These are phyloP conservation scores for Melanostoma scalare DNA, from an alignment of 2,888 invertebrate species.

Conservation along the genomic window DNA sequence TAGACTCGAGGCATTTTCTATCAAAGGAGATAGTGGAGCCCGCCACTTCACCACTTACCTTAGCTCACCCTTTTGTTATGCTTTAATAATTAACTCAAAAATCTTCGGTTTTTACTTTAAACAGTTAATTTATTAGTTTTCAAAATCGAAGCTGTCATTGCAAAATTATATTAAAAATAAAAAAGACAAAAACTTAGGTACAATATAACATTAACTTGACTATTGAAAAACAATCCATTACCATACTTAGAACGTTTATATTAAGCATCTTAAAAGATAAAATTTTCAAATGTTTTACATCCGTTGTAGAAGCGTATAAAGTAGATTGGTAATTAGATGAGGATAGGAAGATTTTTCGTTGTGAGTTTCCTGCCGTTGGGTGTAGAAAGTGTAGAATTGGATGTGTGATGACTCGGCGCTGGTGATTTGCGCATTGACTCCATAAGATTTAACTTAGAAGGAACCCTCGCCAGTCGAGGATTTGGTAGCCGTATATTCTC, in stretches of 20 bases:
- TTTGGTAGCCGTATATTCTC: constrained; percentile 74
- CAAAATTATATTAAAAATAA: constrained; percentile 50
- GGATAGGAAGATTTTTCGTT: constrained; percentile 78
- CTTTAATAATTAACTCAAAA: constrained; percentile 1
- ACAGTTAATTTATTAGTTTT: constrained; percentile 27
- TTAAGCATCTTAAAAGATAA: constrained; percentile 39
- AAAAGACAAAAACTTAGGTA: constrained; percentile 33
- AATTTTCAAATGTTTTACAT: constrained; percentile 63
- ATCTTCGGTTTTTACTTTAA: not conserved
- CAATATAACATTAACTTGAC: constrained; percentile 35
- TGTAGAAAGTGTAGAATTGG: constrained; percentile 54
- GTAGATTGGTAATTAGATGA: constrained; percentile 74
- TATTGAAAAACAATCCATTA: constrained; percentile 40
- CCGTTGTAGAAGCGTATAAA: constrained; percentile 16
- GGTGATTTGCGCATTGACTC: constrained; percentile 53
- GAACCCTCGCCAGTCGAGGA: constrained; percentile 69
- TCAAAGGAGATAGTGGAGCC: too few relatives aligned
- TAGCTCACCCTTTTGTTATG: too few relatives aligned
- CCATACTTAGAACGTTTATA: constrained; percentile 42
- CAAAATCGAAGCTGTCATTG: constrained; percentile 38
- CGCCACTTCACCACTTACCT: too few relatives aligned
- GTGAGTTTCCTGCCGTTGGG: constrained; percentile 75
- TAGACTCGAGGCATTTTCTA: too few relatives aligned
- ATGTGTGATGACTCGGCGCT: constrained; percentile 66
- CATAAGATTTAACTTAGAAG: constrained; percentile 69